These are phyloP conservation scores for Euspilapteryx auroguttella DNA, from an alignment of 2,888 invertebrate genomes.

Conservation along the genomic window DNA sequence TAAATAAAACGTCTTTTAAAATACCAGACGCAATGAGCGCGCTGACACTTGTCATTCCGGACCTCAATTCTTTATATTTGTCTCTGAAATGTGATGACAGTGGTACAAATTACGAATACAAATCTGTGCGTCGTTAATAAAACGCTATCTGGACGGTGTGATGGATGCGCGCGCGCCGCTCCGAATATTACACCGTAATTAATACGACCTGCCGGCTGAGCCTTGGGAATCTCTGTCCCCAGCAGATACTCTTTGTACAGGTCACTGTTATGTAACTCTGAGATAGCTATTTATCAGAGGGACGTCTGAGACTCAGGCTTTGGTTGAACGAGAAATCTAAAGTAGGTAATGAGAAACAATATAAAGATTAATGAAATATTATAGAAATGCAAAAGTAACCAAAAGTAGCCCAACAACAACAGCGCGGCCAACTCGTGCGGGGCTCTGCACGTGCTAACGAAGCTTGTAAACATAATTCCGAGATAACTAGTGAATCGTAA, in stretches of 20 bases:
- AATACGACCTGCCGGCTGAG: slow-evolving; percentile 41
- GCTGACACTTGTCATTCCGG: slow-evolving; percentile 57
- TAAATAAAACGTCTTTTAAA: slow-evolving; percentile 57
- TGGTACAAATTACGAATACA: slow-evolving; percentile 60
- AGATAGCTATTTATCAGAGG: no score
- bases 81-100: slow-evolving; percentile 63
- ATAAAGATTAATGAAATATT: no score
- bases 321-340: no score
- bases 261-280: no score
- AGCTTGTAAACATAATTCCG: slow-evolving; percentile 34
- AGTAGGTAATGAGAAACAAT: no score
- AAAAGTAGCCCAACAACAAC: no score
- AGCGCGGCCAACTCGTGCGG: slow-evolving; percentile 4
- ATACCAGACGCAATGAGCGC: slow-evolving; percentile 46
- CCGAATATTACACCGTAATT: slow-evolving; percentile 51
- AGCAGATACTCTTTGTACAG: no score
- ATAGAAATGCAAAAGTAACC: no score
- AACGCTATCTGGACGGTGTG: slow-evolving; percentile 47
- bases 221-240: slow-evolving; percentile 48
- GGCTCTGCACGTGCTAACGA: slow-evolving; percentile 12
- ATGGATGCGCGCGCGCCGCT: slow-evolving; percentile 40
- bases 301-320: no score
- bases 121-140: slow-evolving; percentile 56
- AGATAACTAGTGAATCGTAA: slow-evolving; percentile 53
- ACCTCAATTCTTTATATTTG: slow-evolving; percentile 60